Evolutionary conservation across 2,797 vertebrate genomes (phyloP).

Genomic region (Falco rusticolus): DNA sequence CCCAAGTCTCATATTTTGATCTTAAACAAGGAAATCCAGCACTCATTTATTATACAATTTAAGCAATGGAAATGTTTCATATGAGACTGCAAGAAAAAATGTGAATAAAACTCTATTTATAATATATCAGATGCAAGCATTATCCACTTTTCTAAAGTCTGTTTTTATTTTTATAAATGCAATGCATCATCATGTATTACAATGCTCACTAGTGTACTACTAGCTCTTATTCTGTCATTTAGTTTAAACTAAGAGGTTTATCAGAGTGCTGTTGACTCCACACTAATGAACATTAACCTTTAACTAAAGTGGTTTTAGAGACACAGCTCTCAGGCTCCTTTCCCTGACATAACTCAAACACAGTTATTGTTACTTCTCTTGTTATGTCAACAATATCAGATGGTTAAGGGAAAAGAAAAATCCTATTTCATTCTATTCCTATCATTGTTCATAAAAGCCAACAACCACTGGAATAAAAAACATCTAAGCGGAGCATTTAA

Average conservation of each 20-base stretch:
- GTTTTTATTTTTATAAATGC: conserved; percentile 21
- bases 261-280: conserved; percentile 30
- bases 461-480: not conserved
- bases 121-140: not conserved
- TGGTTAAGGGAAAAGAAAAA: not conserved
- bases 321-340: conserved; percentile 4
- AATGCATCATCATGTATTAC: conserved; percentile 1
- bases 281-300: conserved; percentile 25
- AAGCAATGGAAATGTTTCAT: not conserved
- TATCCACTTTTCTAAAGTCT: not conserved
- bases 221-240: conserved; percentile 10
- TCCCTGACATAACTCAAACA: conserved; percentile 4
- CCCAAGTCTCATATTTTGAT: not conserved
- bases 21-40: not conserved
- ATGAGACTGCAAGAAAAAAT: not conserved
- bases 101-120: not conserved
- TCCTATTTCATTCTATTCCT: not conserved
- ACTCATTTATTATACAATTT: not conserved
- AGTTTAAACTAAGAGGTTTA: conserved; percentile 32
- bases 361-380: not conserved
- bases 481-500: not conserved
- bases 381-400: not conserved
- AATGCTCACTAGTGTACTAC: not conserved
- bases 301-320: conserved; percentile 34
- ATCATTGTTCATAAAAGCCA: not conserved